Base-by-base conservation (phyloP, 2,797 vertebrate genomes). In the Pseudochirops cupreus region DNA sequence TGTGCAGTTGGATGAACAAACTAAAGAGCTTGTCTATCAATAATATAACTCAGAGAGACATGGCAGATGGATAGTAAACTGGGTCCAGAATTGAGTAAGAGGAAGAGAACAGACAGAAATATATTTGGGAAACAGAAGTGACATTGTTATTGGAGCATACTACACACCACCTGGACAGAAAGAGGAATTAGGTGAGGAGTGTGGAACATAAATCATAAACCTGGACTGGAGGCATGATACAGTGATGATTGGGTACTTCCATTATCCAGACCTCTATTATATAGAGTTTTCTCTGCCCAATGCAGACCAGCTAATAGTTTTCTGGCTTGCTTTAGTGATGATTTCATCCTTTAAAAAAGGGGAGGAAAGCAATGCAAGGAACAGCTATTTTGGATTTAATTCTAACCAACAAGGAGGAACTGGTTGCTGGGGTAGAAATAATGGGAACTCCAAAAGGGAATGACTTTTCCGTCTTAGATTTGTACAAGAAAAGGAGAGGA, bases 41-140 rank as follows among this genome's bases (percentile, higher is more conserved):
- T 87, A 87, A 87, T 87, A 87, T 87, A 50, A 87, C 74, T 87
- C 74, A 87, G 74, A 87, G 39, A 87, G 74, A 87, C 24, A 87
- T 87, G 74, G 74, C 74, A 87, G 74, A 87, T 87, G 74, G 74
- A 87, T 87, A 87, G 74, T 87, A 50, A 87, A 87, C 74, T 87
- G 10, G 74, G 24, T 50, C 74, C 74, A 87, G 74, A 87, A 87
- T 87, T 50, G 74, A 87, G 39, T 87, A 87, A 87, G 74, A 50
- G 74, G 74, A 50, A 87, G 74, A 87, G 74, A 87, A 87, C 74
- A 87, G 74, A 87, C 74, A 87, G 39, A 87, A 87, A 87, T 87
- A 50, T 87, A 87, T 87, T 87, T 87, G 74, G 74, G 39, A 87
- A 87, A 87, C 74, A 87, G 74, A 87, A 87, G 74, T 87, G 74